Evolutionary conservation across 2,113 vertebrate genomes (phyloP).

Genomic region (Cervus canadensis): DNA sequence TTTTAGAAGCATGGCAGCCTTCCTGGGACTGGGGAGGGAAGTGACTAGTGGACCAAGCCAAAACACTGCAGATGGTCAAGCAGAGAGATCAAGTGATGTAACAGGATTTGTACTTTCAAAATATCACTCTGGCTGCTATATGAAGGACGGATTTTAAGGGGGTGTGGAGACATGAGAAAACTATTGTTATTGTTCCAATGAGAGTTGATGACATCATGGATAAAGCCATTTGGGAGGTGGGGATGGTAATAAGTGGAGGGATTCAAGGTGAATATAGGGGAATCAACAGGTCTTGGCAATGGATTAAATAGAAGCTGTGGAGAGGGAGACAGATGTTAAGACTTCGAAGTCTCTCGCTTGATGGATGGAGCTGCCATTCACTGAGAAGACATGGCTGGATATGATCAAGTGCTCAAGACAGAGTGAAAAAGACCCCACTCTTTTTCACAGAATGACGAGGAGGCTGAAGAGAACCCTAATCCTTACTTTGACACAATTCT

Average conservation of each 20-base stretch:
- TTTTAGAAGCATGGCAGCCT: background rate
- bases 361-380: background rate
- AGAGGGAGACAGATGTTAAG: background rate
- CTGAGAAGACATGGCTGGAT: background rate
- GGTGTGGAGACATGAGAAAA: background rate
- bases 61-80: background rate
- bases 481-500: background rate
- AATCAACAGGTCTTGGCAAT: background rate
- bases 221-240: background rate
- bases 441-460: background rate
- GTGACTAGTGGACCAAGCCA: background rate
- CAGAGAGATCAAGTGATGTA: background rate
- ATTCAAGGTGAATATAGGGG: background rate
- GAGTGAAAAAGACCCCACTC: background rate
- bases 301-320: background rate
- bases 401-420: background rate
- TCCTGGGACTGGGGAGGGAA: background rate
- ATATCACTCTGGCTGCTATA: background rate
- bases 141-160: background rate
- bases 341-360: background rate
- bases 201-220: background rate
- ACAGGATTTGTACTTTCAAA: background rate
- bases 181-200: background rate
- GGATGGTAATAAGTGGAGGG: background rate
- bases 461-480: background rate